Percentiles rank a stretch among this genome's conserved stretches.
phyloP scores from a whole-genome alignment of 2,888 invertebrate species.

The Xestia c-nigrum region DNA sequence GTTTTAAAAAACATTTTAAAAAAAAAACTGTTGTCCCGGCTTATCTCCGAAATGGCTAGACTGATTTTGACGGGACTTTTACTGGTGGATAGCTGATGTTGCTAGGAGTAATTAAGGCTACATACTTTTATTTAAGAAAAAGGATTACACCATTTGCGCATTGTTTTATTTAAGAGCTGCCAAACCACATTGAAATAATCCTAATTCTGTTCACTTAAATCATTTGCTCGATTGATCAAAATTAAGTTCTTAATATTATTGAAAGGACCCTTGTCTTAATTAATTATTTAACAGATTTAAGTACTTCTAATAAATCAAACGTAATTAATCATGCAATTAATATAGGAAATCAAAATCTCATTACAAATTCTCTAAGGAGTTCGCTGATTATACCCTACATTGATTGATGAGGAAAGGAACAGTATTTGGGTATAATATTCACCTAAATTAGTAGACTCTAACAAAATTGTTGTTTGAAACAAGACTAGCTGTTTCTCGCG shows the following conservation, averaged over 20 bases:
- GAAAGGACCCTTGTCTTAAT: background rate
- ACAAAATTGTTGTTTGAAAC: background rate
- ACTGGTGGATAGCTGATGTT: too few relatives aligned
- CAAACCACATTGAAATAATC: background rate
- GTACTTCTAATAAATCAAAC: constrained; percentile 2
- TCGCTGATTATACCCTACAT: constrained; percentile 18
- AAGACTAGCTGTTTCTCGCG: too few relatives aligned
- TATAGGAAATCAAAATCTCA: constrained; percentile 17
- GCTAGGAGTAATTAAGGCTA: too few relatives aligned
- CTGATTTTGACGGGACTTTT: too few relatives aligned
- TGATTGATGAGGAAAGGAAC: constrained; percentile 33
- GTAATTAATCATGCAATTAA: constrained; percentile 36
- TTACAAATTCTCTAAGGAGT: constrained; percentile 24
- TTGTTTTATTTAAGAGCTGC: background rate
- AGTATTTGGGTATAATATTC: background rate
- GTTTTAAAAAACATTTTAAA: too few relatives aligned
- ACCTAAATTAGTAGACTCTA: background rate
- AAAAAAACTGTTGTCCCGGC: too few relatives aligned
- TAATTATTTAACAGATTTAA: background rate
- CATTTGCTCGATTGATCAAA: background rate
- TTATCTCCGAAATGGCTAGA: too few relatives aligned
- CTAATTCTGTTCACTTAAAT: background rate
- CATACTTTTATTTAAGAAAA: too few relatives aligned
- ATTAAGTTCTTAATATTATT: background rate
- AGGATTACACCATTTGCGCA: background rate